Percentiles rank a stretch among this genome's conserved stretches.
Evolutionary conservation across 2,797 vertebrate species (phyloP).

Genomic region (Pteropus rufus): DNA sequence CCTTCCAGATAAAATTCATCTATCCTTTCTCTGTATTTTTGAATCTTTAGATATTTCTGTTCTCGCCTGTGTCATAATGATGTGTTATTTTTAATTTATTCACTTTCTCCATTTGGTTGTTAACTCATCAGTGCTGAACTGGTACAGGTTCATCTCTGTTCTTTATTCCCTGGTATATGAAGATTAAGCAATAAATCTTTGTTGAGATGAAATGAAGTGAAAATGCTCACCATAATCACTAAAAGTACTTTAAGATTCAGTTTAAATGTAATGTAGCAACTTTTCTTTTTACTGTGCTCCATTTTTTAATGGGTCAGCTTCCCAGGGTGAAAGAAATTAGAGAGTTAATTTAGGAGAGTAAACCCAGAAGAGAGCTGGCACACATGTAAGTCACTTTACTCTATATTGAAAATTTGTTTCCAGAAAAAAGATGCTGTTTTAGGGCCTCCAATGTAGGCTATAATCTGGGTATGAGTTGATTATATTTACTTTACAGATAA

Average conservation of each 20-base stretch:
- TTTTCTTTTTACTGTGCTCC: background rate
- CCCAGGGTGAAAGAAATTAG: background rate
- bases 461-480: background rate
- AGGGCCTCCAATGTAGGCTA: background rate
- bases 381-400: background rate
- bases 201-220: background rate
- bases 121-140: background rate
- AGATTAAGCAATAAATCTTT: background rate
- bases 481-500: conserved; percentile 12
- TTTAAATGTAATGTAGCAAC: background rate
- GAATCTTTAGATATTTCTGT: background rate
- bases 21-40: background rate
- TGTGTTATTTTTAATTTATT: background rate
- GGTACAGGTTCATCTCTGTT: background rate
- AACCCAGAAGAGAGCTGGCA: background rate
- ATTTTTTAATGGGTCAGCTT: background rate
- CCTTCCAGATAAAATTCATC: background rate
- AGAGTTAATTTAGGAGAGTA: background rate
- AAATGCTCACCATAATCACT: background rate
- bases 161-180: background rate
- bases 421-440: background rate
- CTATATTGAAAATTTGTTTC: background rate
- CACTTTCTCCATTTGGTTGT: background rate
- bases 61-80: background rate
- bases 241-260: background rate